These are phyloP conservation scores for Melanotaenia parkinsoni DNA, from an alignment of 2,797 vertebrate genomes.

Conservation along the genomic window DNA sequence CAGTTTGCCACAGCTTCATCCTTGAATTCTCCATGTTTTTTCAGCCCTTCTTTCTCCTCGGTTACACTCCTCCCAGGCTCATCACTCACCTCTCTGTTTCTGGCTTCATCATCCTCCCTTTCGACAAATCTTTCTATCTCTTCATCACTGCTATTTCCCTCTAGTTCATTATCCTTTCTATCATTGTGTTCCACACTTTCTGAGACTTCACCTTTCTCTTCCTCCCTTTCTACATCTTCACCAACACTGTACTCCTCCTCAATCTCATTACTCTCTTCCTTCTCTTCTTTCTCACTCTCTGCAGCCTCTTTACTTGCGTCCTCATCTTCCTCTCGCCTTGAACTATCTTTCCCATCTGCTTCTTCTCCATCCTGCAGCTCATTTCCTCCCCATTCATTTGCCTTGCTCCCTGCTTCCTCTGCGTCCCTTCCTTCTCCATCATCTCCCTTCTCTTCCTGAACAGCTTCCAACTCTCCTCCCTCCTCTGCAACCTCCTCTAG, in stretches of 20 bases:
- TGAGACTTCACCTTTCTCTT: slow-evolving; percentile 1
- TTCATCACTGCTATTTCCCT: slow-evolving; percentile 9
- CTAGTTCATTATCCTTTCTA: slow-evolving; percentile 4
- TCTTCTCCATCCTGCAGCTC: slow-evolving; percentile 9
- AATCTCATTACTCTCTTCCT: slow-evolving; percentile 2
- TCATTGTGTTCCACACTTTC: not conserved
- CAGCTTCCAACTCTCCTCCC: not conserved
- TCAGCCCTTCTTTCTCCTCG: slow-evolving; percentile 16
- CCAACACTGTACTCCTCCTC: slow-evolving; percentile 30
- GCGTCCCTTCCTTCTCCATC: slow-evolving; percentile 1
- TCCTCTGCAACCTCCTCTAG: slow-evolving; percentile 35
- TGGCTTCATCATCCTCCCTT: slow-evolving; percentile 7
- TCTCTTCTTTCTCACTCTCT: slow-evolving; percentile 14
- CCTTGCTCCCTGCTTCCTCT: not conserved
- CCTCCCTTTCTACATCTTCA: slow-evolving; percentile 16
- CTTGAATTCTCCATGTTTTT: slow-evolving; percentile 27
- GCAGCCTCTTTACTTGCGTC: slow-evolving; percentile 3
- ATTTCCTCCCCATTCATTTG: not conserved
- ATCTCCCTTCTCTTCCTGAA: slow-evolving; percentile 3
- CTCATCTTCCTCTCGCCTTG: slow-evolving; percentile 20
- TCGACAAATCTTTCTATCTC: not conserved
- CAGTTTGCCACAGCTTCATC: slow-evolving; percentile 31
- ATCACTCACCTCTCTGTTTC: slow-evolving; percentile 1
- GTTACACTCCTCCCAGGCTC: not conserved
- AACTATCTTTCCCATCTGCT: not conserved